Percentiles rank a stretch among this genome's conserved stretches.
Evolutionary conservation across 1,140 invertebrate genomes (phyloP).

Genomic region (Adelges cooleyi): DNA sequence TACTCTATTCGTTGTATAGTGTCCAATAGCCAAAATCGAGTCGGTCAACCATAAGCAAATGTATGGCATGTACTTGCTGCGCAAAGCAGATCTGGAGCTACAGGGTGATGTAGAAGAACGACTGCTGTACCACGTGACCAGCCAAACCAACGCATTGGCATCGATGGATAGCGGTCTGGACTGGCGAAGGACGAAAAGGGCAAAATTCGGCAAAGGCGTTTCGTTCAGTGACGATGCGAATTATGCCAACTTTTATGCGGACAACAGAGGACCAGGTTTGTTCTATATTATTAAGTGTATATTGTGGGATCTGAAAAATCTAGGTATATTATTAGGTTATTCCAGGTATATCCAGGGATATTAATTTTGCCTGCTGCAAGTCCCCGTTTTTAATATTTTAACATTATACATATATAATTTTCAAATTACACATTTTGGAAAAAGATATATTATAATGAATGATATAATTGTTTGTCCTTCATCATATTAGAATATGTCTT

Average conservation of each 20-base stretch:
- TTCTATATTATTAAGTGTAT: too few species aligned
- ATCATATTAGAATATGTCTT: too few species aligned
- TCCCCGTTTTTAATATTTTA: too few species aligned
- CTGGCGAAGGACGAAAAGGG: neutral
- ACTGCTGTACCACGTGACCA: neutral
- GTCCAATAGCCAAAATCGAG: neutral
- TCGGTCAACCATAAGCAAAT: neutral
- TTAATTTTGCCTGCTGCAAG: too few species aligned
- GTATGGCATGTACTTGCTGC: conserved; percentile 11
- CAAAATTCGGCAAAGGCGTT: conserved; percentile 3
- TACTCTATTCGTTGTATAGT: neutral
- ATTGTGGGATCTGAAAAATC: too few species aligned
- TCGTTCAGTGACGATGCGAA: conserved; percentile 8
- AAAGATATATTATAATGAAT: too few species aligned
- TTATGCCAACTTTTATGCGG: conserved; percentile 2
- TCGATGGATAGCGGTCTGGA: neutral
- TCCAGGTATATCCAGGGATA: too few species aligned
- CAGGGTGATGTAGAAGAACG: neutral
- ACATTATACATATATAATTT: too few species aligned
- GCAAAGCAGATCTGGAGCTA: neutral
- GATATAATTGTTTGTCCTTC: too few species aligned
- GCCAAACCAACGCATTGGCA: neutral
- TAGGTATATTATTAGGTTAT: too few species aligned
- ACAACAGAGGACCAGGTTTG: neutral
- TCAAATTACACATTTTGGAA: too few species aligned